phyloP scores from a whole-genome alignment of 2,888 invertebrate species.

The Xanthorhoe designata region DNA sequence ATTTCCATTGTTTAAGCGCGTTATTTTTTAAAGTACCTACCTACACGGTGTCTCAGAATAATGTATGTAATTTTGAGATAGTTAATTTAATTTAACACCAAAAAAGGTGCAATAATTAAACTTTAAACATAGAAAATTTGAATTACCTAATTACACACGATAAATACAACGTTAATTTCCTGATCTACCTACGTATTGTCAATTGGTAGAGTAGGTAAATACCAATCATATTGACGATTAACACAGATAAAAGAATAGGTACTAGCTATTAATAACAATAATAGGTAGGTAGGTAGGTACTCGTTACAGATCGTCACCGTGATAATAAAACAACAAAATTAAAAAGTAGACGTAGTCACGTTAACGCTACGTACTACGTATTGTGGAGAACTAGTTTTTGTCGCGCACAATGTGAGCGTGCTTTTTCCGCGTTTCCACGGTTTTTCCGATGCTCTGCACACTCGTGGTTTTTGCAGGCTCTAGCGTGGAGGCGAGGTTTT shows the following conservation, averaged over 20 bases:
- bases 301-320: neutral
- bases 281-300: neutral
- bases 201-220: too few species aligned
- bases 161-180: too few species aligned
- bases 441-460: conserved; percentile 70
- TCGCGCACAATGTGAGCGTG: conserved; percentile 64
- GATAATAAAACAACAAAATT: neutral
- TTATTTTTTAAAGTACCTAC: neutral
- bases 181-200: too few species aligned
- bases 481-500: conserved; percentile 39
- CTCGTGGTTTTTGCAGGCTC: conserved; percentile 52
- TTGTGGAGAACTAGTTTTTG: conserved; percentile 56
- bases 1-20: conserved; percentile 19
- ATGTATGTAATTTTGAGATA: neutral
- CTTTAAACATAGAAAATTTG: too few species aligned
- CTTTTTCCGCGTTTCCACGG: conserved; percentile 81
- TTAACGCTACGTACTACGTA: conserved; percentile 19
- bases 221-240: too few species aligned
- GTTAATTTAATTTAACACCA: neutral
- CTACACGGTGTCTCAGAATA: neutral
- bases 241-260: too few species aligned
- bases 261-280: too few species aligned
- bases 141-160: too few species aligned
- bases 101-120: too few species aligned
- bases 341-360: neutral